Percentiles rank a stretch among this genome's conserved stretches.
Conservation (phyloP, 2,797 vertebrate genomes). For the Oceanodroma leucorhoa region DNA sequence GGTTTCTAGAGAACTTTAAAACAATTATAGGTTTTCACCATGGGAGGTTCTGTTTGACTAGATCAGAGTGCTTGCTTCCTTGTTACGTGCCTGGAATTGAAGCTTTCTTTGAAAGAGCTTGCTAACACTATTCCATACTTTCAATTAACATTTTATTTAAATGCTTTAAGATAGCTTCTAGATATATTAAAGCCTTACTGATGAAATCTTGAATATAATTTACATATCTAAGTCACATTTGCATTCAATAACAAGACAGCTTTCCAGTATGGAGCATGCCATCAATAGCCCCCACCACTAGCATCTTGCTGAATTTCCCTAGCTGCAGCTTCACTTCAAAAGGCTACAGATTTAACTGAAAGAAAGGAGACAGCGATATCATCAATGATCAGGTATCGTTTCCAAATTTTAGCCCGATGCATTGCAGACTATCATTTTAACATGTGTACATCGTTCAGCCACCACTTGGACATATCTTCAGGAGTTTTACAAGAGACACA, state of each 20-base stretch:
- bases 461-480: not conserved
- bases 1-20: constrained; percentile 67
- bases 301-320: not conserved
- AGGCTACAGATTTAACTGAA: not conserved
- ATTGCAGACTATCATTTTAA: not conserved
- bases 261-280: not conserved
- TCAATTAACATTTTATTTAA: constrained; percentile 65
- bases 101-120: constrained; percentile 53
- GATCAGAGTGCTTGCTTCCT: constrained; percentile 53
- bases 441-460: not conserved
- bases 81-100: constrained; percentile 47
- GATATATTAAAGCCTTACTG: constrained; percentile 46
- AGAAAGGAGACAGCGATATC: not conserved
- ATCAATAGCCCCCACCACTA: not conserved
- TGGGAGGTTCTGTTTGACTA: constrained; percentile 65
- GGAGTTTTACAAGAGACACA: not conserved
- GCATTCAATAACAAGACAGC: constrained; percentile 43
- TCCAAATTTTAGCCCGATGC: not conserved
- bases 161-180: constrained; percentile 50
- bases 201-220: constrained; percentile 56
- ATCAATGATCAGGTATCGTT: not conserved
- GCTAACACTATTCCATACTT: constrained; percentile 36
- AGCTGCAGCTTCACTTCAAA: not conserved
- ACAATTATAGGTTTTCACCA: constrained; percentile 69
- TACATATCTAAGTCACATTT: constrained; percentile 52